Percentiles rank a stretch among this genome's conserved stretches.
These are phyloP conservation scores for Bos indicus DNA, from an alignment of 2,113 vertebrate genomes.

Conservation along the genomic window DNA sequence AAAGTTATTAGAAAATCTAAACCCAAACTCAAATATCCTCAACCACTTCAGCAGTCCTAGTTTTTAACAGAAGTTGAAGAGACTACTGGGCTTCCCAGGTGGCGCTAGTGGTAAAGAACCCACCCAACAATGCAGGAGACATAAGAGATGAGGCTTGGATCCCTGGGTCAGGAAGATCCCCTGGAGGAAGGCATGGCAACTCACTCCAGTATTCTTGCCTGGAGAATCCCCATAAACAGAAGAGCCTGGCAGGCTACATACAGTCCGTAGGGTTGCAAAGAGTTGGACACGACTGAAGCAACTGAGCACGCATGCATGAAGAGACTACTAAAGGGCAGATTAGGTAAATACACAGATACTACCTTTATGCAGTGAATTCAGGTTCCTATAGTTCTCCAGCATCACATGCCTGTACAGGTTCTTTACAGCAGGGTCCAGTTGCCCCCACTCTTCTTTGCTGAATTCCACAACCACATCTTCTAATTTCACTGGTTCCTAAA, in stretches of 20 bases:
- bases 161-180: neutral
- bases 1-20: neutral
- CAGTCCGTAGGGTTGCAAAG: neutral
- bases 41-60: neutral
- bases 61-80: neutral
- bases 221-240: neutral
- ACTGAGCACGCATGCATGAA: neutral
- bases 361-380: conserved; percentile 42
- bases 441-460: conserved; percentile 57
- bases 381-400: conserved; percentile 62
- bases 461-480: conserved; percentile 67
- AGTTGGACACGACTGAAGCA: neutral
- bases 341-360: neutral
- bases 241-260: neutral
- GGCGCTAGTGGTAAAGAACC: neutral
- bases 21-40: neutral
- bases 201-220: neutral
- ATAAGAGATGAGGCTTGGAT: neutral
- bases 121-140: neutral
- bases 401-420: conserved; percentile 46
- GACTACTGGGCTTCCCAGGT: neutral
- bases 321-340: neutral
- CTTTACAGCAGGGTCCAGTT: conserved; percentile 40
- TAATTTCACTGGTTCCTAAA: conserved; percentile 62
- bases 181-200: neutral